Conservation (phyloP, 2,888 invertebrate genomes). For the Drosophila pullipes region DNA sequence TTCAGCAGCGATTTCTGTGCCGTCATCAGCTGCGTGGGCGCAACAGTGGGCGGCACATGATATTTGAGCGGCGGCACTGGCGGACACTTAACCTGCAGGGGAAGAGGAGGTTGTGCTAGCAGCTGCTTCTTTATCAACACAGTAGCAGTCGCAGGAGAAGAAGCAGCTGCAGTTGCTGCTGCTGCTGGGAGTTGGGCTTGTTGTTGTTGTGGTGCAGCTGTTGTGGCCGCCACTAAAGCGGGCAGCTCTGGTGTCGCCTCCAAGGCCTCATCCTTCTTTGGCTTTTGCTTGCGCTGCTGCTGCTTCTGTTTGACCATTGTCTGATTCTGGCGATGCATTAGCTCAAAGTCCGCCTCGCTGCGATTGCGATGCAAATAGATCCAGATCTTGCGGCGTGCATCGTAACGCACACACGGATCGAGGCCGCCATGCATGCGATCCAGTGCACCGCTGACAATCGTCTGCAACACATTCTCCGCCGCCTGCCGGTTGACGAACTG, state of each 20-base stretch:
- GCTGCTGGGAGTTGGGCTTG: slow-evolving; percentile 5
- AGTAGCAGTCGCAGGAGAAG: slow-evolving; percentile 15
- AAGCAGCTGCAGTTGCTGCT: slow-evolving; percentile 18
- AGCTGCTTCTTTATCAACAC: slow-evolving; percentile 53
- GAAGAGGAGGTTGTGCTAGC: slow-evolving; percentile 32
- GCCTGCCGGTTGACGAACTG: slow-evolving; percentile 87
- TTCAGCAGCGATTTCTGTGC: slow-evolving; percentile 79
- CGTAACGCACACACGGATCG: slow-evolving; percentile 97
- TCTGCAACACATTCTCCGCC: slow-evolving; percentile 87
- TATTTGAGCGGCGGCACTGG: slow-evolving; percentile 83
- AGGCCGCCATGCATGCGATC: slow-evolving; percentile 94
- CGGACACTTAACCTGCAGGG: slow-evolving; percentile 68
- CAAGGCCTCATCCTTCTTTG: slow-evolving; percentile 47
- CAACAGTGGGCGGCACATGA: slow-evolving; percentile 66
- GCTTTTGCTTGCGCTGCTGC: slow-evolving; percentile 69
- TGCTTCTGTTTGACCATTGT: slow-evolving; percentile 87
- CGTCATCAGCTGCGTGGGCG: slow-evolving; percentile 23
- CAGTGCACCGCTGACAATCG: slow-evolving; percentile 95
- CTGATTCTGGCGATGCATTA: slow-evolving; percentile 89
- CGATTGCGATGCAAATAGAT: slow-evolving; percentile 95
- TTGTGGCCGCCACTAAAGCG: slow-evolving; percentile 75
- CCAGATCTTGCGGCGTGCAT: slow-evolving; percentile 96
- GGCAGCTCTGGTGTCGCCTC: slow-evolving; percentile 61
- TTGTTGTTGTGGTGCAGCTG: slow-evolving; percentile 38
- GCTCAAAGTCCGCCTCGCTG: slow-evolving; percentile 88